Base-by-base conservation (phyloP, 1,140 invertebrate genomes). In the Anastrepha obliqua region DNA sequence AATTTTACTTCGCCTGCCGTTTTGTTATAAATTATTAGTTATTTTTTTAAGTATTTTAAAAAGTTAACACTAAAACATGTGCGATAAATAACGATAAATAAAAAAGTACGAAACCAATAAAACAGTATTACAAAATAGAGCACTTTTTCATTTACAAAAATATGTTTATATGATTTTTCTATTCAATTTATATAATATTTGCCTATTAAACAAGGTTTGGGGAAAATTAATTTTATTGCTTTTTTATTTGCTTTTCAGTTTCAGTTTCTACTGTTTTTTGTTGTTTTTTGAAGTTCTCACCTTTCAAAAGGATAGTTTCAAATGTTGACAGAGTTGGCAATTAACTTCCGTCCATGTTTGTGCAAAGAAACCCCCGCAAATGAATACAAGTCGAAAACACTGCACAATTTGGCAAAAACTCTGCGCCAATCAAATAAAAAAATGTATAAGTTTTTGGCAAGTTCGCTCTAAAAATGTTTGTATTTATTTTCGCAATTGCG, bases 71-170 rank as follows among this genome's bases (percentile, higher is more conserved):
- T 17, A 51, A n/a, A 81, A 74, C 6, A 39, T 13, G 7, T 74
- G 6, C 70, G 70, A 29, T 29, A 29, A 74, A 42, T 17, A 13
- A 42, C 70, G 42, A 74, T 74, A 15, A 74, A 81, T 29, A 47
- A 81, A 81, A 81, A 9, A 29, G 20, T 15, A 29, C 20, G 74
- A 81, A 81, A 55, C 47, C 47, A 81, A 81, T 81, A 81, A 81
- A 81, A 20, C 74, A 81, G 74, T 81, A 81, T 81, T 81, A 81
- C 11, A 51, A 81, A 81, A 81, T n/a, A 55, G 55, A 4, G 55
- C 44, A 55, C 17, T 17, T 55, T 81, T 81, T 81, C 47, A 55
- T 81, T 81, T 55, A 6, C n/a, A 55, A 55, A 55, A 55, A 55
- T 55, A 29, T 55, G 11, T 8, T 55, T 55, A 55, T 55, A 55